phyloP scores from a whole-genome alignment of 2,113 vertebrate species.

The Myrmophylax atrothorax region DNA sequence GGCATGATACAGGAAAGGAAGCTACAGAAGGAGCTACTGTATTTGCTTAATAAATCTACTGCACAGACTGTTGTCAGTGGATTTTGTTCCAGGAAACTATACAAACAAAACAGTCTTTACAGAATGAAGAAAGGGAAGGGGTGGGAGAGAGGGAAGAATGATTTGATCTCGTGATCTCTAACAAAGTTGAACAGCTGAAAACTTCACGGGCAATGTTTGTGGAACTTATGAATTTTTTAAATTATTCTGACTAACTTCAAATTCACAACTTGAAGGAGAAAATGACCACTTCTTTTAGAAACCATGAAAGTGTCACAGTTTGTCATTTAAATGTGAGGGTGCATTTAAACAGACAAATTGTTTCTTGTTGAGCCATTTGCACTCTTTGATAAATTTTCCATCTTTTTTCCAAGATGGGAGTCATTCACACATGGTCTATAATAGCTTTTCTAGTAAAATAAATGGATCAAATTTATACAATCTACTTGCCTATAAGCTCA shows the following conservation, averaged over 20 bases:
- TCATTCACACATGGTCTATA: neutral
- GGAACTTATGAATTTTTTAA: neutral
- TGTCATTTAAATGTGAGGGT: neutral
- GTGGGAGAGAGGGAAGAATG: neutral
- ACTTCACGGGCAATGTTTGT: neutral
- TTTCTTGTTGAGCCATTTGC: neutral
- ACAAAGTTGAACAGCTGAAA: constrained; percentile 13
- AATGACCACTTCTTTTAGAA: neutral
- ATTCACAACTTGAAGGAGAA: neutral
- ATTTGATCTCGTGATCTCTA: neutral
- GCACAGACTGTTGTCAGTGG: constrained; percentile 16
- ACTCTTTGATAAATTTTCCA: neutral
- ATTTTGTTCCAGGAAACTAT: constrained; percentile 52
- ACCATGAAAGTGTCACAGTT: neutral
- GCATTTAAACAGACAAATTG: neutral
- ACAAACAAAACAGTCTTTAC: constrained; percentile 49
- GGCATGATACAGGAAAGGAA: constrained; percentile 17
- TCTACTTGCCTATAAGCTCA: neutral
- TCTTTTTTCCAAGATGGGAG: neutral
- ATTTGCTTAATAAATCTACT: constrained; percentile 41
- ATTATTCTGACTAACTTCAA: neutral
- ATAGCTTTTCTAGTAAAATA: neutral
- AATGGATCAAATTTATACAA: neutral
- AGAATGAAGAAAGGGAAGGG: constrained; percentile 4
- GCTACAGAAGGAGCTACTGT: constrained; percentile 46